phyloP scores from a whole-genome alignment of 2,888 invertebrate species.

The Drosophila mulleri region DNA sequence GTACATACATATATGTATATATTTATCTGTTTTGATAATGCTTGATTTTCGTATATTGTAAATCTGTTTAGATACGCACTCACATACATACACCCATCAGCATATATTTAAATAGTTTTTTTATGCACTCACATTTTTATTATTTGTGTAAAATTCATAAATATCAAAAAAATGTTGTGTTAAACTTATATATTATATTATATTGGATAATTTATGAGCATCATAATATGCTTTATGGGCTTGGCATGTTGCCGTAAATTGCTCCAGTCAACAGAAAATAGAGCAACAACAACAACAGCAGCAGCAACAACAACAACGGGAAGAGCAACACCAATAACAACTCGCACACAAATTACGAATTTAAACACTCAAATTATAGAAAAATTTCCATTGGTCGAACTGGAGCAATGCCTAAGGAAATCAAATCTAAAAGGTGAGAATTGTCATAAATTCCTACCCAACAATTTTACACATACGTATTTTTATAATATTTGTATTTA shows the following conservation, averaged over 20 bases:
- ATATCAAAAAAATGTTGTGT: conserved; percentile 49
- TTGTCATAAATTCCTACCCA: background rate
- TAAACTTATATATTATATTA: conserved; percentile 52
- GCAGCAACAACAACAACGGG: conserved; percentile 24
- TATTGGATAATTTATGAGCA: conserved; percentile 76
- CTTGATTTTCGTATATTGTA: conserved; percentile 38
- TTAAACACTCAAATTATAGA: conserved; percentile 51
- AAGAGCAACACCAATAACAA: conserved; percentile 17
- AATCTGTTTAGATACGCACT: conserved; percentile 31
- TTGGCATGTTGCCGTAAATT: conserved; percentile 81
- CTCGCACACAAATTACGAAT: conserved; percentile 68
- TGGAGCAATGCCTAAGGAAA: conserved; percentile 21
- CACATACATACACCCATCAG: conserved; percentile 13
- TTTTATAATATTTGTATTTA: background rate
- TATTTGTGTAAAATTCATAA: conserved; percentile 64
- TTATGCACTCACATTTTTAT: conserved; percentile 25
- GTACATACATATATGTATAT: conserved; percentile 1
- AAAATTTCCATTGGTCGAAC: conserved; percentile 72
- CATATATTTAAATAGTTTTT: conserved; percentile 24
- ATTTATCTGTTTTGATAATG: conserved; percentile 45
- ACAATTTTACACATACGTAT: background rate
- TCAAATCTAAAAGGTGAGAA: conserved; percentile 34
- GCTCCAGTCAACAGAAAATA: conserved; percentile 75
- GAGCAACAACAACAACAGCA: conserved; percentile 34
- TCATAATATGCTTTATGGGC: conserved; percentile 76